phyloP scores from a whole-genome alignment of 2,797 vertebrate genomes.

The Rhabdomys pumilio region DNA sequence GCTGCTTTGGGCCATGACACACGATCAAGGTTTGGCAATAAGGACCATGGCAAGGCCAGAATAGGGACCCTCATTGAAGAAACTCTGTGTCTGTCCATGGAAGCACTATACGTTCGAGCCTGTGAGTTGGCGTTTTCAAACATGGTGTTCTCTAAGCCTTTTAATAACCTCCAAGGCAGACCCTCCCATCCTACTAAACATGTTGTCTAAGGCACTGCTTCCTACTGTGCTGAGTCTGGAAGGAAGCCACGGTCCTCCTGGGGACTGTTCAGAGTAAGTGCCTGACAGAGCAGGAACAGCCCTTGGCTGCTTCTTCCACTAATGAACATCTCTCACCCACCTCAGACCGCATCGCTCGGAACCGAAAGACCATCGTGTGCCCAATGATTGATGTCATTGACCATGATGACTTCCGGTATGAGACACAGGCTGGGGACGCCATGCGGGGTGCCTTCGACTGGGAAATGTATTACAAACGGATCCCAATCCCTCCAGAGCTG shows the following conservation, averaged over 20 bases:
- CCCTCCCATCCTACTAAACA: background rate
- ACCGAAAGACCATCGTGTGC: conserved; percentile 96
- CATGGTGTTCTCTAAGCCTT: background rate
- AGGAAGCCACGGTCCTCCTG: background rate
- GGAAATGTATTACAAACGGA: conserved; percentile 99
- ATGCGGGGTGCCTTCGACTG: conserved; percentile 99
- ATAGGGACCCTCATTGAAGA: background rate
- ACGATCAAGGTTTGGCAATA: background rate
- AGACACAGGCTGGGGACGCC: conserved; percentile 97
- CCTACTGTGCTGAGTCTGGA: background rate
- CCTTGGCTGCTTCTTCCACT: conserved; percentile 49
- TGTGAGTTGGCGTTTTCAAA: background rate
- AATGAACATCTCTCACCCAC: conserved; percentile 76
- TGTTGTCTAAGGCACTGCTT: background rate
- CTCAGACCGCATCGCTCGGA: conserved; percentile 96
- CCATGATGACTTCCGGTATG: conserved; percentile 97
- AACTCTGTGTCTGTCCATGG: background rate
- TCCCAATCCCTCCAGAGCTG: conserved; percentile 95
- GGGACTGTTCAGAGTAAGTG: background rate
- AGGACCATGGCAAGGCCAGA: background rate
- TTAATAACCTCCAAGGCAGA: background rate
- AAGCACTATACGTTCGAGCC: too few species aligned
- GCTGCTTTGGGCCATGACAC: background rate
- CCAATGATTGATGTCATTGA: conserved; percentile 99
- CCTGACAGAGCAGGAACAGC: background rate